These are phyloP conservation scores for Plodia interpunctella DNA, from an alignment of 1,140 invertebrate species.

Conservation along the genomic window DNA sequence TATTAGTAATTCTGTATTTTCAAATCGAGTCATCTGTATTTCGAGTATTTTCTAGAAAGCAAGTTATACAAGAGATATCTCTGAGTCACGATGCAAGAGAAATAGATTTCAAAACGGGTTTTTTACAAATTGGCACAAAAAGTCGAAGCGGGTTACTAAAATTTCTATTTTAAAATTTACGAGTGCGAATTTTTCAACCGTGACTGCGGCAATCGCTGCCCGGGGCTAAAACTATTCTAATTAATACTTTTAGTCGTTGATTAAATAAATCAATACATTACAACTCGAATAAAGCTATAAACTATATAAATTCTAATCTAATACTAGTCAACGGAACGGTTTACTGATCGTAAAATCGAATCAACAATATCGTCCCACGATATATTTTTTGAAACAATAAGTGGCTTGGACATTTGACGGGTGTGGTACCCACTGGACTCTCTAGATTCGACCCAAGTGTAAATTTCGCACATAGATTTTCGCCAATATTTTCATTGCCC, in stretches of 20 bases:
- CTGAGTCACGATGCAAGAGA: too few species aligned
- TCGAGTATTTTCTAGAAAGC: too few species aligned
- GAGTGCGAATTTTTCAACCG: background rate
- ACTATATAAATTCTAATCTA: background rate
- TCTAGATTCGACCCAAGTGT: too few species aligned
- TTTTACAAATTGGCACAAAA: background rate
- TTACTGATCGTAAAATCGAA: constrained; percentile 19
- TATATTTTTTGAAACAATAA: constrained; percentile 13
- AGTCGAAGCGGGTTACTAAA: background rate
- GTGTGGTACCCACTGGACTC: too few species aligned
- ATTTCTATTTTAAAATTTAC: constrained; percentile 8
- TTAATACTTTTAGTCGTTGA: constrained; percentile 3
- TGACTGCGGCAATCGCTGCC: background rate
- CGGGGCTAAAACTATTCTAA: background rate
- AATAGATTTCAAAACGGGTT: background rate
- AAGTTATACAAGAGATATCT: too few species aligned
- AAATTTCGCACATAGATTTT: too few species aligned
- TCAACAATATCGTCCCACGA: constrained; percentile 12
- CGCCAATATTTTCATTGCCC: too few species aligned
- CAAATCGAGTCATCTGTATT: too few species aligned
- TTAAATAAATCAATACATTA: constrained; percentile 19
- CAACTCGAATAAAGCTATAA: constrained; percentile 17
- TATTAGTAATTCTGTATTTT: too few species aligned
- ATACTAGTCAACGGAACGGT: background rate
- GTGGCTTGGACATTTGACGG: constrained; percentile 17